Conservation (phyloP, 1,140 invertebrate species). For the Oscheius sp. region DNA sequence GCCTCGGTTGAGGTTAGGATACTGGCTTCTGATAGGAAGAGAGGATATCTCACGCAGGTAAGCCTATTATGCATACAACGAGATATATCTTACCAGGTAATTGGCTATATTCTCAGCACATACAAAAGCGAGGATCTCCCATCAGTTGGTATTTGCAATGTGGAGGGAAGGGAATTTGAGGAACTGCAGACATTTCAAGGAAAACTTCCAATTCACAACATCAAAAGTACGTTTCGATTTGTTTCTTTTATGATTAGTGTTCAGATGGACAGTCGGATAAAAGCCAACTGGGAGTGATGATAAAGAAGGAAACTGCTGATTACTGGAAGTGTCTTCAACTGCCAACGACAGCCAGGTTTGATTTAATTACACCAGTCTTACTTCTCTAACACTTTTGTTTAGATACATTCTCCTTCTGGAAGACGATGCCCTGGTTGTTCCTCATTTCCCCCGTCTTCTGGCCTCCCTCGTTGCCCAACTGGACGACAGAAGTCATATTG, state of each 20-base stretch:
- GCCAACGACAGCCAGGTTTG: not conserved
- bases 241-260: not conserved
- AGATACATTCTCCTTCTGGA: slow-evolving; percentile 13
- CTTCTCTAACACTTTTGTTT: not conserved
- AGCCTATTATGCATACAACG: not conserved
- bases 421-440: slow-evolving; percentile 12
- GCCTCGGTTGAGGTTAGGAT: slow-evolving; percentile 6
- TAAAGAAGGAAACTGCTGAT: slow-evolving; percentile 10
- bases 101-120: not conserved
- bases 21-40: not conserved
- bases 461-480: not conserved
- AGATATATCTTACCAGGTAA: not conserved
- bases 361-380: not conserved
- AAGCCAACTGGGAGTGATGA: not conserved
- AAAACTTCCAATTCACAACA: not conserved
- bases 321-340: slow-evolving; percentile 16
- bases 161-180: slow-evolving; percentile 6
- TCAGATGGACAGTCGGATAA: not conserved
- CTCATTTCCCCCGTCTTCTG: slow-evolving; percentile 5
- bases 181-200: slow-evolving; percentile 5
- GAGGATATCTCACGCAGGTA: slow-evolving; percentile 15
- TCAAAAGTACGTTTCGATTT: not conserved
- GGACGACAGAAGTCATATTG: not conserved
- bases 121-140: not conserved
- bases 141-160: not conserved